These are phyloP conservation scores for Acanthis flammea DNA, from an alignment of 2,797 vertebrate species.

Conservation along the genomic window DNA sequence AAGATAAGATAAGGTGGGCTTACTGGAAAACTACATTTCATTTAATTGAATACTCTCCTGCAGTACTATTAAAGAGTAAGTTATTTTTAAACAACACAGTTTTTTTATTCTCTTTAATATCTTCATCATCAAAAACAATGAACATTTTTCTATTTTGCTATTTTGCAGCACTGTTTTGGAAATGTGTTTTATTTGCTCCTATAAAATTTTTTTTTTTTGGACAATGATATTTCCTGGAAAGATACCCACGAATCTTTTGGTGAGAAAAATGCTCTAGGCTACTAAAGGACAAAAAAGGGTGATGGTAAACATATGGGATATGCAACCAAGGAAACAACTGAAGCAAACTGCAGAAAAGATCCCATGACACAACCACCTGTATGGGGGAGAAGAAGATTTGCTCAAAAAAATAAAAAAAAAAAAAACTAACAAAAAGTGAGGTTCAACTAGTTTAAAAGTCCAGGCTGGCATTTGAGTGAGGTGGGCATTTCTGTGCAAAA, in stretches of 20 bases:
- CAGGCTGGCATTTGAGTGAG: background rate
- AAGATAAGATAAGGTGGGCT: background rate
- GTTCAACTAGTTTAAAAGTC: background rate
- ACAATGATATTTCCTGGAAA: constrained; percentile 28
- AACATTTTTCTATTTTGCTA: background rate
- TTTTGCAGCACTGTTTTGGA: constrained; percentile 11
- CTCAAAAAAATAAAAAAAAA: constrained; percentile 1
- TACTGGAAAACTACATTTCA: background rate
- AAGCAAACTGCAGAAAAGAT: constrained; percentile 50
- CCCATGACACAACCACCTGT: constrained; percentile 18
- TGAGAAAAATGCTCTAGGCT: background rate
- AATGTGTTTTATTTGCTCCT: constrained; percentile 15
- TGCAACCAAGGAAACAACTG: constrained; percentile 25
- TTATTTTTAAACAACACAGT: constrained; percentile 12
- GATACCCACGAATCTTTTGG: constrained; percentile 1
- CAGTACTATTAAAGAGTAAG: background rate
- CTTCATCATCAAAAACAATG: constrained; percentile 30
- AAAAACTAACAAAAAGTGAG: background rate
- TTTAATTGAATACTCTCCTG: background rate
- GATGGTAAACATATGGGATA: constrained; percentile 59
- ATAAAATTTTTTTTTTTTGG: background rate
- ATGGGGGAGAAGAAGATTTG: background rate
- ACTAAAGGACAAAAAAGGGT: background rate
- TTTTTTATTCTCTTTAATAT: constrained; percentile 37
- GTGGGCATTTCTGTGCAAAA: background rate